These are phyloP conservation scores for Serilophus lunatus DNA, from an alignment of 2,113 vertebrate genomes.

Conservation along the genomic window DNA sequence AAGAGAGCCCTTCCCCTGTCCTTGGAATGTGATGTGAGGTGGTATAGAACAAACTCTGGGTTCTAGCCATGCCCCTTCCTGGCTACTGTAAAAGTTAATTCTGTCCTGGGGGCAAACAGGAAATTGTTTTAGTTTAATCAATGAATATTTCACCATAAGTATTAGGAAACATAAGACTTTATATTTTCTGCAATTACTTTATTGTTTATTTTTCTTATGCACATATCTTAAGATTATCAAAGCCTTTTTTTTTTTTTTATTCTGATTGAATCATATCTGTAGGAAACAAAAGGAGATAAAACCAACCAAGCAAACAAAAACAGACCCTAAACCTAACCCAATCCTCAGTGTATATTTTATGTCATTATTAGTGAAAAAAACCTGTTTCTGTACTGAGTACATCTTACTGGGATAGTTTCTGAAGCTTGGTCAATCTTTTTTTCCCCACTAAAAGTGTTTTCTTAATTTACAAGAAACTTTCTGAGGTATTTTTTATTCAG, in stretches of 20 bases:
- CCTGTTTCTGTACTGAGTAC: background rate
- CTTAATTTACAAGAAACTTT: background rate
- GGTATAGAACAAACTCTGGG: background rate
- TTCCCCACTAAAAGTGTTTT: background rate
- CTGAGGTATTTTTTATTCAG: background rate
- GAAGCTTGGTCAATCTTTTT: background rate
- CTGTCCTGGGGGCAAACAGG: background rate
- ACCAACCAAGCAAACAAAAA: background rate
- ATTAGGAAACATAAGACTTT: background rate
- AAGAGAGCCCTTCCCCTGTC: background rate
- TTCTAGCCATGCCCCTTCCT: background rate
- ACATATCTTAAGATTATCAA: background rate
- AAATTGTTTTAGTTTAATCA: background rate
- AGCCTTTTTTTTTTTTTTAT: background rate
- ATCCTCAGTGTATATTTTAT: too few relatives aligned
- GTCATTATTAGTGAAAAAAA: background rate
- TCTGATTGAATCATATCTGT: background rate
- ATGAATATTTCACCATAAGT: background rate
- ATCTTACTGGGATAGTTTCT: background rate
- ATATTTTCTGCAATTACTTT: background rate
- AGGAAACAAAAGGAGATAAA: background rate
- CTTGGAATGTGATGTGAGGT: background rate
- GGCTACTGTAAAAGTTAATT: background rate
- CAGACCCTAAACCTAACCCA: too few relatives aligned
- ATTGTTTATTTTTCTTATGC: background rate